Base-by-base conservation (phyloP, 2,113 vertebrate genomes). In the Leptosomus discolor region DNA sequence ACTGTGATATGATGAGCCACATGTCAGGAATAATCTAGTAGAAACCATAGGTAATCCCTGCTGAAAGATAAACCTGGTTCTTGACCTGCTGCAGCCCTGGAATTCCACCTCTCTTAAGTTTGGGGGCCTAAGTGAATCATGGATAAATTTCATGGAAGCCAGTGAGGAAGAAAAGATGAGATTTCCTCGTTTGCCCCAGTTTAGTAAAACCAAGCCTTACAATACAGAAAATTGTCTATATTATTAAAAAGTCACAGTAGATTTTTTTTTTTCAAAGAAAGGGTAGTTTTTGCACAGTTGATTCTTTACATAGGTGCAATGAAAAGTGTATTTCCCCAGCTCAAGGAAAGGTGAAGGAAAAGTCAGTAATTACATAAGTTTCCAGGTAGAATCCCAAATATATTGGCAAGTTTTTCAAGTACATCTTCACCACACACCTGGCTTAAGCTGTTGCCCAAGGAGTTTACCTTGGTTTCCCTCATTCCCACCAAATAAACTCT, bases 21-120 rank as follows among this genome's bases (percentile, higher is more conserved):
- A 77, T 60, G 84, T 91, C 95, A 97, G 37, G 54, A 96, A 80
- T 76, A 91, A 94, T 95, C 61, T 71, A 65, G 71, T 27, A 94
- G 91, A 96, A 97, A 73, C 7, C 61, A 36, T 51, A 87, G 68
- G 30, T 90, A 96, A 95, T 94, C 90, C 76, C 67, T 83, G 56
- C 32, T 60, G 67, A 97, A 96, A 95, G 88, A 90, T 85, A 91
- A 96, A 84, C 65, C 58, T 95, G 39, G 67, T 23, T 91, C 43
- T 85, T 96, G 90, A 91, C 57, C 80, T 93, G 65, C 68, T 87
- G 56, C 51, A 82, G 58, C 53, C 45, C 70, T 79, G 37, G 56
- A 95, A 92, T 93, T 90, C 60, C 61, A 63, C 43, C 26, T 89
- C 69, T 96, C n/a, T 51, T 61, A 88, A 79, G 7, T 94, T 48